phyloP scores from a whole-genome alignment of 2,888 invertebrate species.

The Autographa gamma region DNA sequence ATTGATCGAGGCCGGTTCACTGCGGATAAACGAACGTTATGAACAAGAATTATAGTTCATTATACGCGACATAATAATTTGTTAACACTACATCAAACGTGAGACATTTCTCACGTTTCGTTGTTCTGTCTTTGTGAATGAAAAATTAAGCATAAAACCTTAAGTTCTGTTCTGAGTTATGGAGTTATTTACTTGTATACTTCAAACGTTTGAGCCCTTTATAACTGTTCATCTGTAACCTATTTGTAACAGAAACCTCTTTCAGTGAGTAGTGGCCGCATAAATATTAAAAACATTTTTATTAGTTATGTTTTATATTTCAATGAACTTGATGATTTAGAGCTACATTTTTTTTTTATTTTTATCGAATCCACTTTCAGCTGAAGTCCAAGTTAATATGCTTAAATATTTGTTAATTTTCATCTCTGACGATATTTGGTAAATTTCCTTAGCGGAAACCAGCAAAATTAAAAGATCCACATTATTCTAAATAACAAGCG shows the following conservation, averaged over 20 bases:
- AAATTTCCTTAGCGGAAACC: slow-evolving; percentile 1
- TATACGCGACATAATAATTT: slow-evolving; percentile 52
- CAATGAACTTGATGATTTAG: slow-evolving; percentile 40
- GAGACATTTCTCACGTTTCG: slow-evolving; percentile 12
- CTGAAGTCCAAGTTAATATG: not conserved
- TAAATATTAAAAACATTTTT: slow-evolving; percentile 50
- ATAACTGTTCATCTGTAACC: slow-evolving; percentile 11
- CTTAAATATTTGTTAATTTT: too few species aligned
- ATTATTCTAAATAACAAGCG: slow-evolving; percentile 18
- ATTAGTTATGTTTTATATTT: slow-evolving; percentile 28
- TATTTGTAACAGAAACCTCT: slow-evolving; percentile 38
- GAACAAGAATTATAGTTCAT: slow-evolving; percentile 53
- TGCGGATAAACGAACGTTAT: slow-evolving; percentile 41
- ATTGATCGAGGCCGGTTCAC: slow-evolving; percentile 53
- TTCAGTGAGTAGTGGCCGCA: slow-evolving; percentile 24
- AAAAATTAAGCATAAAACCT: slow-evolving; percentile 39
- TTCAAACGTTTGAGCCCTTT: slow-evolving; percentile 38
- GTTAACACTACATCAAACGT: slow-evolving; percentile 52
- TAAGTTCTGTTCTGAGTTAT: not conserved
- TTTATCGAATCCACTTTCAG: slow-evolving; percentile 2
- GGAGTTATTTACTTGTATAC: slow-evolving; percentile 24
- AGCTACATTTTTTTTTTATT: slow-evolving; percentile 29
- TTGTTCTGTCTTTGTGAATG: slow-evolving; percentile 45
- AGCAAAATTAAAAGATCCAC: slow-evolving; percentile 13
- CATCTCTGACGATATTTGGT: not conserved